Base-by-base conservation (phyloP, 2,113 vertebrate genomes). In the Climacteris rufus region DNA sequence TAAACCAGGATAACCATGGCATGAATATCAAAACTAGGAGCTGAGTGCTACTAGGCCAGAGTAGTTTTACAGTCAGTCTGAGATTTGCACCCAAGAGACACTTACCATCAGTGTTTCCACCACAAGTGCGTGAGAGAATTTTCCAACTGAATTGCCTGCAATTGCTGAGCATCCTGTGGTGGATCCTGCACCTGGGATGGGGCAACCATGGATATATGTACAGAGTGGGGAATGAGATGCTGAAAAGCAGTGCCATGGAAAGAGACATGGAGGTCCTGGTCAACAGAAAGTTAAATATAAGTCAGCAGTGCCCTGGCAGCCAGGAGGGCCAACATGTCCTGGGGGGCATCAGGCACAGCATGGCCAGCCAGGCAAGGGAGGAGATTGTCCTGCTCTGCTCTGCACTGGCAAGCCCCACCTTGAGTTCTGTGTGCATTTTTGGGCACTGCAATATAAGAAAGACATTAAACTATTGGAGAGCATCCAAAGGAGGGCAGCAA, bases 361-460 rank as follows among this genome's bases (percentile, higher is more conserved):
- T 52, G 1, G 0, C 11, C 24, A 77, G 44, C 25, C 0, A 0
- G 53, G 83, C 27, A 60, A 68, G 45, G 27, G 45, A 68, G 22
- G 15, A 18, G 18, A 78, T 53, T 78, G 45, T 69, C 18, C 22
- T 1, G 3, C 39, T 69, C 0, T 60, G 23, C 0, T 61, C 15
- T 60, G 0, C 1, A 1, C 18, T 27, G 33, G 14, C 0, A 37
- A 2, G 33, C 27, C 33, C 60, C 72, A 15, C 0, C 31, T 86
- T 1, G 0, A 87, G 27, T 52, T 0, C 53, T 44, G 22, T 0
- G 53, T 0, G 18, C 37, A 37, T 33, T 1, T 44, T 10, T 68
- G 33, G 27, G 22, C 44, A 22, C 22, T 18, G 33, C 22, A 37
- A 68, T 52, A 13, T 77, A 19, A 52, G 11, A 35, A 66, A 15